Evolutionary conservation across 2,797 vertebrate species (phyloP), one percentile per base, ranked within the genome.

Genomic region (Remorina albescens): DNA sequence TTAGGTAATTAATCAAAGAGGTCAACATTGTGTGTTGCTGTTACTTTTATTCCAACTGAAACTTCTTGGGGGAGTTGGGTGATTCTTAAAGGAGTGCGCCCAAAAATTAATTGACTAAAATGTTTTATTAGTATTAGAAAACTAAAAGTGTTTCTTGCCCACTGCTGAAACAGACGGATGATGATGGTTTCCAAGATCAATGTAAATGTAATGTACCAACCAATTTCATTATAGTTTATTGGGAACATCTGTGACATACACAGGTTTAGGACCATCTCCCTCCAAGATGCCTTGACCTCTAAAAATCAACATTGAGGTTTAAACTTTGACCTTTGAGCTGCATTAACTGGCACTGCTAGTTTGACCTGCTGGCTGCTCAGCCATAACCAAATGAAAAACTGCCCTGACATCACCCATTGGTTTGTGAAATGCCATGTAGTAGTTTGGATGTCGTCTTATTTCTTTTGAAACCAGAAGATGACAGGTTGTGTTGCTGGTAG

Each of bases 1-100:
- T 57, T 44, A 75, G 55, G 47, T 84, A 81, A 86, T 83, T 76
- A 63, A 65, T 67, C 41, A 74, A 70, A 67, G 21, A 21, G 32
- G 47, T 62, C 36, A 77, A 63, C 37, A 76, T 7, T 36, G 11
- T 55, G 8, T 74, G 19, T 37, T 39, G 41, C 54, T 36, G 18
- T 67, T 36, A 55, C 23, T 56, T 46, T 26, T 72, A 67, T 63
- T 64, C 13, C 61, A 63, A 25, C 39, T 74, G 2, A 25, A 73
- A 32, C n/a, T n/a, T 36, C 6, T 41, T 0, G 23, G 39, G 26
- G 44, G 63, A 60, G 25, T 26, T 51, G 16, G 11, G 12, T 44
- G 1, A 37, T 68, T 67, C 63, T 42, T 67, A 41, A 74, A 30
- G 11, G 49, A 36, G 54, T 19, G 25, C 15, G 5, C 39, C 49